Conservation (phyloP, 1,140 invertebrate genomes). For the Grapholita molesta region DNA sequence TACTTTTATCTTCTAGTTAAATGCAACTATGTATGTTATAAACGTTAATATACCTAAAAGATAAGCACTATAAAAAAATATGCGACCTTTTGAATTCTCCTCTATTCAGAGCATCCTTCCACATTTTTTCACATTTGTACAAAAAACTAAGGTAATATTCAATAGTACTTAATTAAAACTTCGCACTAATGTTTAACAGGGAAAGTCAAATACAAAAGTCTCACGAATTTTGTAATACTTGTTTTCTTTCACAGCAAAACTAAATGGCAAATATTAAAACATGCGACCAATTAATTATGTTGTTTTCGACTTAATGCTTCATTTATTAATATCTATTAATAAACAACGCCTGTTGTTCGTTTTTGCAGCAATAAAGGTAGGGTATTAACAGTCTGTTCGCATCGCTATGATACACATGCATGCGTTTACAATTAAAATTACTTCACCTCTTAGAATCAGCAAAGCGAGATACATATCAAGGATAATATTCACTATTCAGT, state of each 20-base stretch:
- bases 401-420: background rate
- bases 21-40: background rate
- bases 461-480: background rate
- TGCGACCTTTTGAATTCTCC: background rate
- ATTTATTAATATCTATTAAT: background rate
- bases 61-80: no score
- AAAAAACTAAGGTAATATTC: no score
- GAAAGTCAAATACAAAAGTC: no score
- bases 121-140: no score
- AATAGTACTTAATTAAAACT: no score
- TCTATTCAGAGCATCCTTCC: no score
- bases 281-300: background rate
- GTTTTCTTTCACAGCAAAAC: no score
- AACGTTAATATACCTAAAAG: no score
- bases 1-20: background rate
- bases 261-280: background rate
- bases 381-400: background rate
- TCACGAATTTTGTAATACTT: no score
- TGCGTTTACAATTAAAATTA: background rate
- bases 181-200: no score
- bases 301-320: background rate
- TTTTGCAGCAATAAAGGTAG: background rate
- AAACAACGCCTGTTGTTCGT: background rate
- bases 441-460: background rate
- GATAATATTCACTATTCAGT: background rate